phyloP scores from a whole-genome alignment of 2,888 invertebrate species.

The Stenchaetothrips biformis region DNA sequence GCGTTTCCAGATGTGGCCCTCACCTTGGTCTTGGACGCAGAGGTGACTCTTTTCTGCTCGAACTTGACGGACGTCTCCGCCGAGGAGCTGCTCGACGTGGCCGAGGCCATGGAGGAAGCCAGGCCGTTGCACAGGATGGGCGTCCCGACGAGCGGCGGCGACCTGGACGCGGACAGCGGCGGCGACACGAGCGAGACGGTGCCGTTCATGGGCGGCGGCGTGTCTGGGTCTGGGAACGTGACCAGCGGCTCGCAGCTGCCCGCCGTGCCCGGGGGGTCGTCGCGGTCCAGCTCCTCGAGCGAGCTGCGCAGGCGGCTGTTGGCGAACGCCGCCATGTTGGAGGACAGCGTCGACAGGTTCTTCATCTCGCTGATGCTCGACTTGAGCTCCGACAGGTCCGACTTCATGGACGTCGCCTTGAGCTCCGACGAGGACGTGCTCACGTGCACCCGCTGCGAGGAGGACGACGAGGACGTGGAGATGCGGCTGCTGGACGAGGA shows the following conservation, averaged over 20 bases:
- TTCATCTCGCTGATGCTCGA: slow-evolving; percentile 85
- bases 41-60: slow-evolving; percentile 75
- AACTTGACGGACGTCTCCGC: slow-evolving; percentile 58
- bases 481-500: slow-evolving; percentile 43
- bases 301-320: slow-evolving; percentile 62
- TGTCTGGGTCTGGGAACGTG: slow-evolving; percentile 75
- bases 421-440: slow-evolving; percentile 62
- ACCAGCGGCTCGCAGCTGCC: slow-evolving; percentile 59
- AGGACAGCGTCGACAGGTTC: slow-evolving; percentile 52
- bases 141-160: slow-evolving; percentile 17
- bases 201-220: slow-evolving; percentile 55
- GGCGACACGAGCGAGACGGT: slow-evolving; percentile 46
- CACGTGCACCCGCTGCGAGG: slow-evolving; percentile 52
- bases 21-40: slow-evolving; percentile 68
- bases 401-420: slow-evolving; percentile 77
- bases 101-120: slow-evolving; percentile 8
- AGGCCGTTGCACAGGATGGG: slow-evolving; percentile 16
- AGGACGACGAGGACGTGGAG: slow-evolving; percentile 44
- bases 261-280: slow-evolving; percentile 33
- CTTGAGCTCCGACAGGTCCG: slow-evolving; percentile 70
- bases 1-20: slow-evolving; percentile 34
- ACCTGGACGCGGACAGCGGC: slow-evolving; percentile 22
- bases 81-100: slow-evolving; percentile 37
- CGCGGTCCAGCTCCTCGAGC: slow-evolving; percentile 61
- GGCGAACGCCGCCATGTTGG: slow-evolving; percentile 33